Conservation (phyloP, 2,113 vertebrate genomes). For the Charadrius vociferus region DNA sequence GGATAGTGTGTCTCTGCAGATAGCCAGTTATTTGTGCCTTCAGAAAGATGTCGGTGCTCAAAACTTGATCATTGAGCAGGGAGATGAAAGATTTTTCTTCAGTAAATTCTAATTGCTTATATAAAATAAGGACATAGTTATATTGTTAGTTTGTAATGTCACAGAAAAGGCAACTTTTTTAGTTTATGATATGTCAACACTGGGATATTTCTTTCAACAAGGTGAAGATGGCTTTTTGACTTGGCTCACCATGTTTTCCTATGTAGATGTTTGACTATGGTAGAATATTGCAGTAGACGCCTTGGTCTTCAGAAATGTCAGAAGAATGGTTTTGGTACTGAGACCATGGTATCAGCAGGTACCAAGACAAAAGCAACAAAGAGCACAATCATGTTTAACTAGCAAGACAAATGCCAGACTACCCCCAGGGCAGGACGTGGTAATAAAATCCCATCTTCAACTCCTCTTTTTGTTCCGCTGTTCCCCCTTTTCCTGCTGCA, state of each 20-base stretch:
- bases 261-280: not conserved
- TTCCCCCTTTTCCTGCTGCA: not conserved
- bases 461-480: not conserved
- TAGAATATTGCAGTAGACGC: not conserved
- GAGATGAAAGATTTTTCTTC: not conserved
- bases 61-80: not conserved
- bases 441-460: not conserved
- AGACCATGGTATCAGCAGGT: not conserved
- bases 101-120: not conserved
- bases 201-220: not conserved
- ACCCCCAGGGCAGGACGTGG: not conserved
- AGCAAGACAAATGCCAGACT: not conserved
- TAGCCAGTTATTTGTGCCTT: not conserved
- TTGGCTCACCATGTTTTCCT: not conserved
- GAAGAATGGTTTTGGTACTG: not conserved
- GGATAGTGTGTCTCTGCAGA: not conserved
- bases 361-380: not conserved
- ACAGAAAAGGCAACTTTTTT: not conserved
- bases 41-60: not conserved
- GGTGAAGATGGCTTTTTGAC: not conserved
- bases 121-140: not conserved
- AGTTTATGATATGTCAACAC: not conserved
- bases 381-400: not conserved
- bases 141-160: not conserved
- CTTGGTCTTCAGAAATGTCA: not conserved